Conservation (phyloP, 2,797 vertebrate species). For the Hafferia zeledoni region DNA sequence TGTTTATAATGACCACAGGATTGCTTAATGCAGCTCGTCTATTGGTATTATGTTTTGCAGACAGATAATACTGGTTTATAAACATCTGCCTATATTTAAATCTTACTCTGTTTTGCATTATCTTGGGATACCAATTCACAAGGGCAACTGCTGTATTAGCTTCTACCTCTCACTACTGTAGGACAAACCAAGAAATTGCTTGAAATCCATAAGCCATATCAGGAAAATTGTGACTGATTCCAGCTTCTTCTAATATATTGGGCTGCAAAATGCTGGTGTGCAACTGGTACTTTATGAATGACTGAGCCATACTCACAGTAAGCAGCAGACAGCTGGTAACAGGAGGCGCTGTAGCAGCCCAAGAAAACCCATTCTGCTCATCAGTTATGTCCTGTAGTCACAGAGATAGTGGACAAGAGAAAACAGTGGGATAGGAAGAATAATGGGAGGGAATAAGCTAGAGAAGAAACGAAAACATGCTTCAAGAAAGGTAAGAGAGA, state of each 20-base stretch:
- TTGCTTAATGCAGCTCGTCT: not conserved
- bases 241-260: not conserved
- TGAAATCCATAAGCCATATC: not conserved
- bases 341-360: not conserved
- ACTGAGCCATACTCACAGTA: not conserved
- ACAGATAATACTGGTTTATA: not conserved
- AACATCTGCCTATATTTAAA: not conserved
- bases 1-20: not conserved
- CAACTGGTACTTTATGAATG: not conserved
- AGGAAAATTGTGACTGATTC: not conserved
- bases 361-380: not conserved
- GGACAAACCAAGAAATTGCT: not conserved
- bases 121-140: not conserved
- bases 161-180: not conserved
- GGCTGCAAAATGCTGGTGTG: not conserved
- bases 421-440: not conserved
- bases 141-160: not conserved
- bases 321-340: not conserved
- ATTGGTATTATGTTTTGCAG: not conserved
- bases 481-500: not conserved
- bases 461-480: not conserved
- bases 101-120: not conserved
- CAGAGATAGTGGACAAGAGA: not conserved
- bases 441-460: not conserved
- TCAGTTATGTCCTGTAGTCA: not conserved